Evolutionary conservation across 2,113 vertebrate species (phyloP), one percentile per base, ranked within the genome.

Genomic region (Melanocharis versteri): DNA sequence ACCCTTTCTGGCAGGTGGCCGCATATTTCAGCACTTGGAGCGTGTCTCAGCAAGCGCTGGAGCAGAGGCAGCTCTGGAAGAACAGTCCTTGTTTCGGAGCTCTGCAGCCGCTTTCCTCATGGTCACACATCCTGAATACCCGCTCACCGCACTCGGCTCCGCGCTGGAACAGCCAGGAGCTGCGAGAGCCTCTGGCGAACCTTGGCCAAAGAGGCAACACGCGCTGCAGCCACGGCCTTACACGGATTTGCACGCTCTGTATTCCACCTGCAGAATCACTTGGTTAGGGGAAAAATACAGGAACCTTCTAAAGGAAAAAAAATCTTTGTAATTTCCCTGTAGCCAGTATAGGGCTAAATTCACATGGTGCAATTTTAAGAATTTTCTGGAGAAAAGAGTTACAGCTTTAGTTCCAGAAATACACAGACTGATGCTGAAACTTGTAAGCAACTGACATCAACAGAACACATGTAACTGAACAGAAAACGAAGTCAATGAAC

Each of bases 221-320:
- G 3, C 8, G 56, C 56, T 78, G 83, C 56, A 53, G 9, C 28
- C 28, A 11, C 0, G 0, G 83, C 65, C 66, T 73, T 37, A 18
- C 35, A 13, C 0, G 0, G 45, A 6, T 57, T 18, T 75, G 15
- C 30, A 23, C 1, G 3, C 45, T 50, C 33, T 50, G 10, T 37
- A 9, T 68, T 50, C 76, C 21, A 48, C 61, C 71, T 60, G 57
- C n/a, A 60, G 56, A 58, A 24, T 35, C 15, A 10, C 3, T 23
- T 21, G 42, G 35, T 56, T 18, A 56, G 33, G 54, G 65, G 27
- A 33, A 83, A 82, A 89, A 39, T 10, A 50, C 15, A 27, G 33
- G 33, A 64, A 9, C 6, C 9, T 81, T 83, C 33, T 22, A 42
- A 1, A n/a, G 35, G 28, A 53, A 47, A 70, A 51, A 50, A 35